Evolutionary conservation across 2,888 invertebrate genomes (phyloP).

Genomic region (Eupithecia tripunctaria): DNA sequence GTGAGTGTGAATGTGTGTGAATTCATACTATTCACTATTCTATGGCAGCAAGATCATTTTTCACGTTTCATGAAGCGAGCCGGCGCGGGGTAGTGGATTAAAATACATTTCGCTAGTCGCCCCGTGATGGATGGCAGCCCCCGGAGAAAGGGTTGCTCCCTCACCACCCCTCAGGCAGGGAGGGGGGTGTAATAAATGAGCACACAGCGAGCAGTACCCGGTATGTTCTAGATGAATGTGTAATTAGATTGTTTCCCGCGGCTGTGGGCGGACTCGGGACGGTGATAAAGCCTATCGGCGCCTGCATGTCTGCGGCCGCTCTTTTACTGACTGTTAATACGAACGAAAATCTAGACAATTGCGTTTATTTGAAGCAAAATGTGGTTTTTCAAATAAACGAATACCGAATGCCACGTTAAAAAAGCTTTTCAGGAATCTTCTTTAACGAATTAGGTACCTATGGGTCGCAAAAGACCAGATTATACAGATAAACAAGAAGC

Average conservation of each 20-base stretch:
- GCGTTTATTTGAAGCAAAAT: neutral
- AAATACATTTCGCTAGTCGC: conserved; percentile 81
- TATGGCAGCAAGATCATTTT: conserved; percentile 70
- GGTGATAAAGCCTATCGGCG: conserved; percentile 39
- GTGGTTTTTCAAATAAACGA: neutral
- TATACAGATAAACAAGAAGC: neutral
- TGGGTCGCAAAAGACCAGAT: neutral
- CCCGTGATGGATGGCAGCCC: conserved; percentile 74
- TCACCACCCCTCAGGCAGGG: conserved; percentile 46
- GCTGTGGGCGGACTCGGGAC: conserved; percentile 27
- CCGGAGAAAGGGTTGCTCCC: conserved; percentile 73
- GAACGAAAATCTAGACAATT: neutral
- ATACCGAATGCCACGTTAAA: neutral
- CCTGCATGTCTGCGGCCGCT: neutral
- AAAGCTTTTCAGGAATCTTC: neutral
- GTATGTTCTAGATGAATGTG: conserved; percentile 59
- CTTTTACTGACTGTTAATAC: conserved; percentile 9
- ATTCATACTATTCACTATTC: conserved; percentile 17
- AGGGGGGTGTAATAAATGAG: conserved; percentile 51
- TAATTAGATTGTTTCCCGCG: conserved; percentile 55
- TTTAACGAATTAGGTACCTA: neutral
- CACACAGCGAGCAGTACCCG: conserved; percentile 53
- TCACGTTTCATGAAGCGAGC: conserved; percentile 83
- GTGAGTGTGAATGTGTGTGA: conserved; percentile 30
- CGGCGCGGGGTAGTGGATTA: conserved; percentile 79